A percentile compares a stretch with the other conserved stretches of the same genome.
Evolutionary conservation across 2,888 invertebrate genomes (phyloP).

Genomic region (Mystacides longicornis): DNA sequence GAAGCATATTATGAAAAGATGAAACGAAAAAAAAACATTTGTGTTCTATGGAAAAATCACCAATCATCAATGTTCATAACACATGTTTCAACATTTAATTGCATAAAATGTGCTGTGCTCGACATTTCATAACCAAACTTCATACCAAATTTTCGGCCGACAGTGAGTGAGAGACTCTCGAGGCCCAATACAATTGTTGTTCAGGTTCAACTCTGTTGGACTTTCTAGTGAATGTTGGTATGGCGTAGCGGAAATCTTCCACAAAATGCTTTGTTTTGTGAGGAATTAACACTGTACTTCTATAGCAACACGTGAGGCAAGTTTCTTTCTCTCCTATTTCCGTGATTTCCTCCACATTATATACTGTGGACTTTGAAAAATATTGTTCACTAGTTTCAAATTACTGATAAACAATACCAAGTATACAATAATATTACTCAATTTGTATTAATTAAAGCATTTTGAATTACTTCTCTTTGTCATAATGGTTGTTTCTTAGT

Average conservation of each 20-base stretch:
- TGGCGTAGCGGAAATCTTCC: slow-evolving; percentile 22
- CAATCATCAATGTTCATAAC: too few relatives aligned
- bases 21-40: too few relatives aligned
- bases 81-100: not conserved
- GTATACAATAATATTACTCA: not conserved
- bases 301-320: slow-evolving; percentile 14
- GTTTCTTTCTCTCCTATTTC: slow-evolving; percentile 7
- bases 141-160: not conserved
- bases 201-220: not conserved
- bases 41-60: too few relatives aligned
- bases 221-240: slow-evolving; percentile 19
- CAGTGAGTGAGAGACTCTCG: slow-evolving; percentile 21
- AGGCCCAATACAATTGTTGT: slow-evolving; percentile 18
- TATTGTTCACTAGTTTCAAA: not conserved
- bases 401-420: not conserved
- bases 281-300: slow-evolving; percentile 15
- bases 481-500: too few relatives aligned
- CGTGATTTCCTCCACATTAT: slow-evolving; percentile 17
- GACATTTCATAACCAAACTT: not conserved
- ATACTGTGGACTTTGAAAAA: slow-evolving; percentile 19
- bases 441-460: too few relatives aligned
- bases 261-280: slow-evolving; percentile 15
- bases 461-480: too few relatives aligned
- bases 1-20: too few relatives aligned
- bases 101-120: not conserved